Evolutionary conservation across 92 coral and sea anemone species (phyloP).

Genomic region (Metridium senile): DNA sequence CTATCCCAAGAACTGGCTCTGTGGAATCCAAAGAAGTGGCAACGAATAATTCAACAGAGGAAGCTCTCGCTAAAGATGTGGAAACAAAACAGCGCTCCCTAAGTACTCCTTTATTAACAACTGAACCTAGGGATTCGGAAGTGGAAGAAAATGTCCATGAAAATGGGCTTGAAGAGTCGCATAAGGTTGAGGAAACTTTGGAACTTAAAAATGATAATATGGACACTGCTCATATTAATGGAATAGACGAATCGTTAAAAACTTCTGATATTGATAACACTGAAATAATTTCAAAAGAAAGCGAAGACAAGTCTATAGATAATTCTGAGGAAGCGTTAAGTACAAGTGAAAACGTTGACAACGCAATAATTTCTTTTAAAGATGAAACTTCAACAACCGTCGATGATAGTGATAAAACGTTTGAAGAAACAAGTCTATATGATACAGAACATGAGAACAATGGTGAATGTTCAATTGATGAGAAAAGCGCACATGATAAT

Average conservation of each 20-base stretch:
- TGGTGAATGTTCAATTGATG: too few relatives aligned
- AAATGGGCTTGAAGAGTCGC: neutral
- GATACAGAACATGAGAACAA: neutral
- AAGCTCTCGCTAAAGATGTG: neutral
- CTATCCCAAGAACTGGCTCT: conserved; percentile 29
- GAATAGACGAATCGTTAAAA: neutral
- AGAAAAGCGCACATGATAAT: too few relatives aligned
- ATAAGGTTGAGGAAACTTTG: neutral
- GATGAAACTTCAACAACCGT: neutral
- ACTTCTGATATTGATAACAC: neutral
- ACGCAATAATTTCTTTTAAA: neutral
- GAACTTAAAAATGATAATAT: neutral
- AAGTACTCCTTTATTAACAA: conserved; percentile 1
- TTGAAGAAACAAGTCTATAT: too few relatives aligned
- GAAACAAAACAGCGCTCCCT: neutral
- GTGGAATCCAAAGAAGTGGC: conserved; percentile 5
- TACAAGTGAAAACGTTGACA: neutral
- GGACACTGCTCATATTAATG: conserved; percentile 5
- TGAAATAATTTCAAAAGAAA: neutral
- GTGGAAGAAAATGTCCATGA: neutral
- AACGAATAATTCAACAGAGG: neutral
- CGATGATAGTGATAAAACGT: neutral
- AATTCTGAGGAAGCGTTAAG: neutral
- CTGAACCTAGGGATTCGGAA: neutral
- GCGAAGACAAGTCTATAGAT: neutral